Evolutionary conservation across 2,113 vertebrate species (phyloP).

Genomic region (Gambusia affinis): DNA sequence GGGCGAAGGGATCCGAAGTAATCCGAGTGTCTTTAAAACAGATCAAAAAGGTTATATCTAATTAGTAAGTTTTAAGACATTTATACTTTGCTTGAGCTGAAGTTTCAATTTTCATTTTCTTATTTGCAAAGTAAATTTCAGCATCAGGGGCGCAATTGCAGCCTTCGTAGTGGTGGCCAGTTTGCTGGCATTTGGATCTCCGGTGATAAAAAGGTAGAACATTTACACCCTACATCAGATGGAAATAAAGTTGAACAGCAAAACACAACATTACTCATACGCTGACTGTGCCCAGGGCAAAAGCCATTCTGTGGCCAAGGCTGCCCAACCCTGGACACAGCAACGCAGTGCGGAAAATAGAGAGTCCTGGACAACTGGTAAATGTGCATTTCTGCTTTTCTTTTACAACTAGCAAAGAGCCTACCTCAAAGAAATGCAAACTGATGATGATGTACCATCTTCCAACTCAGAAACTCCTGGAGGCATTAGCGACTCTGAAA

Average conservation of each 20-base stretch:
- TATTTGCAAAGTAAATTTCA: constrained; percentile 29
- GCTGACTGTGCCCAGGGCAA: constrained; percentile 24
- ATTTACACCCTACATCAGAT: background rate
- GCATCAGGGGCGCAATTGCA: constrained; percentile 3
- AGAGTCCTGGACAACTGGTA: constrained; percentile 56
- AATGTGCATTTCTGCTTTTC: constrained; percentile 2
- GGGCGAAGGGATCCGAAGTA: constrained; percentile 77
- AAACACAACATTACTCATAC: background rate
- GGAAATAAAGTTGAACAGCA: background rate
- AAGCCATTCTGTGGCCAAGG: constrained; percentile 75
- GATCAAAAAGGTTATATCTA: constrained; percentile 39
- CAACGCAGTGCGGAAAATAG: constrained; percentile 78
- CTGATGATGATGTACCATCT: background rate
- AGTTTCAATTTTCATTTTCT: background rate
- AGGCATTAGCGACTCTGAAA: constrained; percentile 38
- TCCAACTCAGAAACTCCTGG: constrained; percentile 58
- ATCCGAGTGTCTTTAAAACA: constrained; percentile 49
- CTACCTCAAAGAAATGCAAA: background rate
- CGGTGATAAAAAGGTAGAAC: constrained; percentile 68
- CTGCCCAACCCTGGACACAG: constrained; percentile 84
- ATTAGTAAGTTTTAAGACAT: background rate
- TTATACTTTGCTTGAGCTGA: background rate
- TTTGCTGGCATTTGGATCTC: constrained; percentile 44
- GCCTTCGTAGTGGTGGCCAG: constrained; percentile 7
- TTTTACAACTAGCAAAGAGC: background rate